Conservation (phyloP, 2,113 vertebrate species). For the Pseudorasbora parva region DNA sequence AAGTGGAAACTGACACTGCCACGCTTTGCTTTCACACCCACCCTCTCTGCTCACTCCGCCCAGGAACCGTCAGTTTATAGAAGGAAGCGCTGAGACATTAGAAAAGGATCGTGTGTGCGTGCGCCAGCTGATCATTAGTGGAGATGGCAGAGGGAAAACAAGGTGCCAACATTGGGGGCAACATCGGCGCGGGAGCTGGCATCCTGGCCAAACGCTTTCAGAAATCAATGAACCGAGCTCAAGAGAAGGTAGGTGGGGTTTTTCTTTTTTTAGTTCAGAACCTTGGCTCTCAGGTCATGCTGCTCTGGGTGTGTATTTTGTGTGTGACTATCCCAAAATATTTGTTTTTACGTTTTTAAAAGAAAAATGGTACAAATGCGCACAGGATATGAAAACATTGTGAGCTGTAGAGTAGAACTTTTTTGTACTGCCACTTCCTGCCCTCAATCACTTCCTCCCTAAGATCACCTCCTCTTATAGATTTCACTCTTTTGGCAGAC, state of each 20-base stretch:
- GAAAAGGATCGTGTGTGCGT: slow-evolving; percentile 35
- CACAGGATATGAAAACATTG: not conserved
- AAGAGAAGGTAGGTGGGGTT: slow-evolving; percentile 86
- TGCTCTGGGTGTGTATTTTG: not conserved
- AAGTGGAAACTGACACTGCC: not conserved
- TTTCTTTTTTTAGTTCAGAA: slow-evolving; percentile 15
- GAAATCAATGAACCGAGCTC: slow-evolving; percentile 88
- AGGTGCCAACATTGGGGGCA: slow-evolving; percentile 62
- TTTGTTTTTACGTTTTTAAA: not conserved
- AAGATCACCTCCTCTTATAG: not conserved
- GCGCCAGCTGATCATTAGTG: slow-evolving; percentile 14
- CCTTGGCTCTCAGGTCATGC: not conserved
- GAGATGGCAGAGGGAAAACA: slow-evolving; percentile 88
- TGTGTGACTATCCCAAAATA: not conserved
- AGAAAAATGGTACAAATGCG: not conserved
- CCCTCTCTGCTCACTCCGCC: slow-evolving; percentile 33
- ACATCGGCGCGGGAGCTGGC: slow-evolving; percentile 83
- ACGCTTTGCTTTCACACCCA: not conserved
- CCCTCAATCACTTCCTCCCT: slow-evolving; percentile 47
- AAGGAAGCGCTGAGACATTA: slow-evolving; percentile 57
- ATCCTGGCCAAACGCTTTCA: slow-evolving; percentile 90
- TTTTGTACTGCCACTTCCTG: slow-evolving; percentile 48
- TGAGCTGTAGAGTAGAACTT: not conserved
- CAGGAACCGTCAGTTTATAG: slow-evolving; percentile 43
- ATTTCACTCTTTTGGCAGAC: not conserved